Evolutionary conservation across 1,140 invertebrate species (phyloP).

Genomic region (Drosophila teissieri): DNA sequence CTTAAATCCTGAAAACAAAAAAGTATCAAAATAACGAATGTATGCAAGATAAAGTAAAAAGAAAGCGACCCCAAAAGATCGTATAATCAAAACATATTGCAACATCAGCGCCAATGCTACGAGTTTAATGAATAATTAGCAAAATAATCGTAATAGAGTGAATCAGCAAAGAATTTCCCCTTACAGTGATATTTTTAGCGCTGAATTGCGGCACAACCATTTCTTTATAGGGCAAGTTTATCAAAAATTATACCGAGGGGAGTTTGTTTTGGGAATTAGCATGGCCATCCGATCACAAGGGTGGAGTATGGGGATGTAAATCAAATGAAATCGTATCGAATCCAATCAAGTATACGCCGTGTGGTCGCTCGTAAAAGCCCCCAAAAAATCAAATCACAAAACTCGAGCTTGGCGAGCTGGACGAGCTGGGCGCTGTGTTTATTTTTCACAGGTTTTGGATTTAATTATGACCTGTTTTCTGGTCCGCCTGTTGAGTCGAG

Average conservation of each 20-base stretch:
- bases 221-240: conserved; percentile 36
- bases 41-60: conserved; percentile 9
- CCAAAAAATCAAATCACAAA: conserved; percentile 22
- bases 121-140: conserved; percentile 24
- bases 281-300: conserved; percentile 49
- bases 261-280: conserved; percentile 53
- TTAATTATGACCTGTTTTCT: conserved; percentile 71
- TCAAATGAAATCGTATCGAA: conserved; percentile 79
- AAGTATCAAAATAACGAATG: background rate
- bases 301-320: conserved; percentile 71
- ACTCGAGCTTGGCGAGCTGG: conserved; percentile 16
- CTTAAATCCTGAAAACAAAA: background rate
- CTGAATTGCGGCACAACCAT: background rate
- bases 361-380: conserved; percentile 51
- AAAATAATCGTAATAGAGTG: conserved; percentile 10
- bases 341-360: conserved; percentile 63
- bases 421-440: conserved; percentile 7
- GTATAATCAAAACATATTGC: conserved; percentile 22
- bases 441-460: conserved; percentile 47
- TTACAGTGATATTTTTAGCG: background rate
- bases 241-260: conserved; percentile 4
- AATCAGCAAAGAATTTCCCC: conserved; percentile 37
- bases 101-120: conserved; percentile 10
- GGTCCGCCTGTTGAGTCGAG: conserved; percentile 54
- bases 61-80: conserved; percentile 42